These are phyloP conservation scores for Drosophila subsilvestris DNA, from an alignment of 2,888 invertebrate genomes.

Conservation along the genomic window DNA sequence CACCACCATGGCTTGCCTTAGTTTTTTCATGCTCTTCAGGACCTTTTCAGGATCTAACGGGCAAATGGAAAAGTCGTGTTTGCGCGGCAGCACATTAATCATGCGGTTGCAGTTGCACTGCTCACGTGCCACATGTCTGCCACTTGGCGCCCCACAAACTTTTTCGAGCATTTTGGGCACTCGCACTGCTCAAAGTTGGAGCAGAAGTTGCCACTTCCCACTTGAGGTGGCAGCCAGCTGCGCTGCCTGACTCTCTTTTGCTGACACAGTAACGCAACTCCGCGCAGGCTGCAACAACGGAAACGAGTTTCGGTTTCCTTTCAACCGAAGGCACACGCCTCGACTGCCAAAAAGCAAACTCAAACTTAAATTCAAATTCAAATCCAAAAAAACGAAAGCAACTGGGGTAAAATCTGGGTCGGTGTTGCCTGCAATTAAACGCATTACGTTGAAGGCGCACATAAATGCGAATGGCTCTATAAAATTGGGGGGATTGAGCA, in stretches of 20 bases:
- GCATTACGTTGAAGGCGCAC: conserved; percentile 48
- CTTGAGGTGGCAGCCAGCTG: conserved; percentile 24
- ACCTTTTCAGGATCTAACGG: conserved; percentile 17
- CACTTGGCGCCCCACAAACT: conserved; percentile 9
- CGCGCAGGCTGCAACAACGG: conserved; percentile 22
- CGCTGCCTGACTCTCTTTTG: conserved; percentile 17
- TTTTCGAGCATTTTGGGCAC: conserved; percentile 18
- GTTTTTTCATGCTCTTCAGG: conserved; percentile 6
- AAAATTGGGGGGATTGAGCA: conserved; percentile 12
- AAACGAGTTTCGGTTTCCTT: conserved; percentile 49
- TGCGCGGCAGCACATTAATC: conserved; percentile 42
- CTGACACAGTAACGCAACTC: conserved; percentile 32
- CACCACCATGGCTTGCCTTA: too few relatives aligned
- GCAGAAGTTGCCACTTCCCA: conserved; percentile 8
- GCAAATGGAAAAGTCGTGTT: conserved; percentile 39
- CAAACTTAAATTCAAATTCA: background rate
- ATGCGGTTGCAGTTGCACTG: conserved; percentile 19
- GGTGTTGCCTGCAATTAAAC: conserved; percentile 50
- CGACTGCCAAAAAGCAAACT: background rate
- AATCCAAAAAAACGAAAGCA: conserved; percentile 11
- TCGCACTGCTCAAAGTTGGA: conserved; percentile 11
- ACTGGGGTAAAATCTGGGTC: conserved; percentile 55
- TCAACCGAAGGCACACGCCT: background rate
- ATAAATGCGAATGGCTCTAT: conserved; percentile 34
- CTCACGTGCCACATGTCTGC: conserved; percentile 31